Base-by-base conservation (phyloP, 2,113 vertebrate genomes). In the Marcusenius ussheri region DNA sequence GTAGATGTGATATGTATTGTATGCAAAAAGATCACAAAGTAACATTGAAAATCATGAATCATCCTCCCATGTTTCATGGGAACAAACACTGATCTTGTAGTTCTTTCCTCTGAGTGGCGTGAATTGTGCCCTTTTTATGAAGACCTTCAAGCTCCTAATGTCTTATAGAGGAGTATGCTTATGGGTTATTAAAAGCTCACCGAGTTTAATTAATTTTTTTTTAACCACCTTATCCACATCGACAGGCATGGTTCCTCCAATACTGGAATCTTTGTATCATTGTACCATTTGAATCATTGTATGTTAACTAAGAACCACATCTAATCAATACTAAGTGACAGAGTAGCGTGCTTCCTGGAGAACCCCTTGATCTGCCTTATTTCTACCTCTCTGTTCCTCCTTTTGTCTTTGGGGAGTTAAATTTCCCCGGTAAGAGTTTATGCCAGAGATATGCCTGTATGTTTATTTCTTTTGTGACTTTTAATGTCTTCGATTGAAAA, bases 351-450 rank as follows among this genome's bases (percentile, higher is more conserved):
- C 96, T 95, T 97, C 96, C 96, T 95, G 93, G 97, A 97, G 97
- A 97, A 96, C 95, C 95, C 97, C 97, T 98, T 95, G 97, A 98
- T 98, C 96, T 95, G 93, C 94, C 96, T 97, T 98, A 96, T 98
- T 98, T 97, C 96, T 97, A 97, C 96, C 95, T 96, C 96, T 95
- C 94, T 47, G 9, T 46, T 24, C 95, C 96, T 96, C 96, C 94
- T 95, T 94, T 94, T 94, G 93, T 92, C 92, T 94, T 94, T 92
- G 93, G 90, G 92, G 90, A 92, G 92, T 95, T 93, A 49, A 92
- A 92, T 95, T 96, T 96, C 95, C 95, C 94, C 93, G 90, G 90
- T 92, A 93, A 94, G 89, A 92, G 91, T 95, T 93, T 94, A 95
- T 90, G 91, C 92, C 58, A 89, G 86, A 89, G 90, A 49, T 80